Evolutionary conservation across 1,140 invertebrate species (phyloP), one percentile per base, ranked within the genome.

Genomic region (Anoplophora glabripennis): DNA sequence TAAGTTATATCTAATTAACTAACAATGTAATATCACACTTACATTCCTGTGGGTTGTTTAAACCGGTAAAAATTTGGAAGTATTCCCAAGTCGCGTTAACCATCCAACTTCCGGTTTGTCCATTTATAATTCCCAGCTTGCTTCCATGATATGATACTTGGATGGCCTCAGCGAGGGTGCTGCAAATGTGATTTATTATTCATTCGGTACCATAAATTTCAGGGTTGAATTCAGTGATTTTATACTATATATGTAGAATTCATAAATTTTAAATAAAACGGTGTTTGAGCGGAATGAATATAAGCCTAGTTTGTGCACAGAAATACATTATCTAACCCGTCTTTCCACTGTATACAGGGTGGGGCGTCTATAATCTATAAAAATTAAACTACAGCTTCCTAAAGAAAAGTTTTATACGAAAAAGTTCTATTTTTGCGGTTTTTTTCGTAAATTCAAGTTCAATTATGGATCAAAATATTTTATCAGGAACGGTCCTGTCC

Each of bases 111-210:
- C 79, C 84, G 1, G 77, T 81, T 67, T 77, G 78, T 11, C 83
- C 81, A 55, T 84, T 80, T 14, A 86, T 68, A 44, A 86, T 69
- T 4, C 77, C 80, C 49, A 86, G 71, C 44, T 74, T 78, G 48
- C 82, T 83, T 0, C 81, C 79, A 45, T 79, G 79, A 36, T 75
- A 64, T 14, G 81, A 82, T 14, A 85, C 71, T 61, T 84, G 79
- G 7, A 83, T 63, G 18, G 76, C 73, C 61, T 80, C 74, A 40
- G 76, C 54, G 15, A 80, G 48, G 34, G 69, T 63, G n/a, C 78
- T 80, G 54, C n/a, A 64, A 59, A 58, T 61, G 64, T 60, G 21
- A 28, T 28, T 28, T 41, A 60, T 33, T 14, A 17, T 33, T 28
- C 40, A 55, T 9, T 46, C 46, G 33, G 51, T 42, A 53, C 2